These are phyloP conservation scores for Falco biarmicus DNA, from an alignment of 2,797 vertebrate species.

Conservation along the genomic window DNA sequence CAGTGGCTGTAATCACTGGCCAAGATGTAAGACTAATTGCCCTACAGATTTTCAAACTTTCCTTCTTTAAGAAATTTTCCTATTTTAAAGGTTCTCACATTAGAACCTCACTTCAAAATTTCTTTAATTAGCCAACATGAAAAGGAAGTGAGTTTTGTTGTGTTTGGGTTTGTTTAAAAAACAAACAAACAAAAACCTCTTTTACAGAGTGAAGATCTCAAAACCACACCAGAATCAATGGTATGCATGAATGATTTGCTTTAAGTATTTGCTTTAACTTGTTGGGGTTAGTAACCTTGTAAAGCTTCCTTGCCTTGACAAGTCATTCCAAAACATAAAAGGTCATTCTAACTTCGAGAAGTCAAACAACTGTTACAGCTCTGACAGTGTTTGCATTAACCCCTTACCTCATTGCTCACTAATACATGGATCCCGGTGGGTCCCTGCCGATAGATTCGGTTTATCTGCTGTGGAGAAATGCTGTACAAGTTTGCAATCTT, in stretches of 20 bases:
- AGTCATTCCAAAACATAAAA: not conserved
- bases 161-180: not conserved
- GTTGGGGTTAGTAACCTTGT: not conserved
- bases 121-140: not conserved
- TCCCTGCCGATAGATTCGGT: conserved; percentile 81
- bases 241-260: not conserved
- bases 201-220: not conserved
- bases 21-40: not conserved
- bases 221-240: not conserved
- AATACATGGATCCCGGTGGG: conserved; percentile 83
- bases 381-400: not conserved
- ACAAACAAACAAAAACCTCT: not conserved
- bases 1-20: not conserved
- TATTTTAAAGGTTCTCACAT: not conserved
- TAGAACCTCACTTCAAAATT: not conserved
- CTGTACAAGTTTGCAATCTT: conserved; percentile 84
- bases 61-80: not conserved
- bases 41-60: not conserved
- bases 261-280: not conserved
- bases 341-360: not conserved
- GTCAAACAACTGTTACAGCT: not conserved
- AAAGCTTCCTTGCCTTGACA: not conserved
- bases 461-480: conserved; percentile 84
- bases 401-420: conserved; percentile 79
- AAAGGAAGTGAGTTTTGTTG: not conserved